Conservation (phyloP, 2,113 vertebrate species). For the Pedetes capensis region DNA sequence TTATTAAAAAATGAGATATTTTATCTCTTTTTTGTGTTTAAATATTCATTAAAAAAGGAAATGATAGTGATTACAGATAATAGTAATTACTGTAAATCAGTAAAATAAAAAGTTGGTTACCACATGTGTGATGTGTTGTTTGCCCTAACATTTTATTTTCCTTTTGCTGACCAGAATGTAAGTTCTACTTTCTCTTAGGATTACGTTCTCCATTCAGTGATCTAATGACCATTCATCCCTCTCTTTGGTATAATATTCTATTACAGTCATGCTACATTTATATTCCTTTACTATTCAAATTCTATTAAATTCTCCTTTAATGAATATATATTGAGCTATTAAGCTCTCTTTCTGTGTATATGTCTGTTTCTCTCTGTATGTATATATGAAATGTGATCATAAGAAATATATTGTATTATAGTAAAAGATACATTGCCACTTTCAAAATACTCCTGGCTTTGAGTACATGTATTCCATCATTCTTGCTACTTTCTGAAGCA, state of each 20-base stretch:
- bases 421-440: no score
- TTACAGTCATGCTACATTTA: background rate
- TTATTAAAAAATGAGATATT: background rate
- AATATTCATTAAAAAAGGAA: conserved; percentile 7
- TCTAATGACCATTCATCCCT: background rate
- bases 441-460: no score
- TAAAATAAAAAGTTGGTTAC: background rate
- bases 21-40: conserved; percentile 8
- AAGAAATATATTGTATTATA: no score
- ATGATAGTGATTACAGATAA: background rate
- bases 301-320: background rate
- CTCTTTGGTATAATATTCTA: background rate
- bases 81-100: background rate
- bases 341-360: background rate
- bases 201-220: background rate
- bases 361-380: background rate
- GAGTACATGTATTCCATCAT: no score
- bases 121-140: background rate
- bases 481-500: no score
- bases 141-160: background rate
- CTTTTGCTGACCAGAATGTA: background rate
- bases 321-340: background rate
- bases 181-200: background rate
- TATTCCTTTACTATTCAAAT: conserved; percentile 41
- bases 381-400: no score